Evolutionary conservation across 2,797 vertebrate genomes (phyloP), one percentile per base, ranked within the genome.

Genomic region (Xerus rutilus): DNA sequence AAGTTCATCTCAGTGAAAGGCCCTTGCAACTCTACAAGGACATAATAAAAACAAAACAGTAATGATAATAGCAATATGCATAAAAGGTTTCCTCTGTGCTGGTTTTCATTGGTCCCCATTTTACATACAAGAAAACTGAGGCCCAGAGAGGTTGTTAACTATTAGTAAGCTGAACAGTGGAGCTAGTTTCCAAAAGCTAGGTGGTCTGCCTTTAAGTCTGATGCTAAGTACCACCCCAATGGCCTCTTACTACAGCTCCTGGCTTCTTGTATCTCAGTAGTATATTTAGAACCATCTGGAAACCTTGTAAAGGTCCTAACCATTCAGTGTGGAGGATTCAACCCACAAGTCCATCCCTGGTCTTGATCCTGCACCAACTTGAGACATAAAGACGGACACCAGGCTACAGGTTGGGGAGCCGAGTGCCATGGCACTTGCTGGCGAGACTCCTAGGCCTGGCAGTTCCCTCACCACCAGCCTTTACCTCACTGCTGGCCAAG

Each of bases 251-350:
- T 57, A 25, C n/a, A 64, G 57, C 30, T 39, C 74, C 67, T 74
- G 76, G 28, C 39, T 77, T 32, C 13, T 93, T 77, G 30, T 45
- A 43, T 69, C 83, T 96, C 73, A 49, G 57, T 57, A 18, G 70
- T 72, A 43, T 86, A 79, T 93, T 86, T 93, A 86, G 76, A 95
- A 89, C 81, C 79, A 92, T 78, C 65, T 86, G 47, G 85, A 79
- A 94, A 59, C 32, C n/a, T 89, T 76, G 43, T 57, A n/a, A 91
- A 86, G 70, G 74, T 47, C 35, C 90, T 83, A 94, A 39, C 93
- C 47, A 0, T 57, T 54, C 23, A 59, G 13, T 20, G 3, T 74
- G 69, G 28, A 64, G n/a, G 28, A n/a, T 87, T 39, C 69, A 81
- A 28, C 49, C 32, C 45, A 9, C 21, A 76, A 69, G 57, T n/a